These are phyloP conservation scores for Streptopelia turtur DNA, from an alignment of 2,797 vertebrate genomes.

Conservation along the genomic window DNA sequence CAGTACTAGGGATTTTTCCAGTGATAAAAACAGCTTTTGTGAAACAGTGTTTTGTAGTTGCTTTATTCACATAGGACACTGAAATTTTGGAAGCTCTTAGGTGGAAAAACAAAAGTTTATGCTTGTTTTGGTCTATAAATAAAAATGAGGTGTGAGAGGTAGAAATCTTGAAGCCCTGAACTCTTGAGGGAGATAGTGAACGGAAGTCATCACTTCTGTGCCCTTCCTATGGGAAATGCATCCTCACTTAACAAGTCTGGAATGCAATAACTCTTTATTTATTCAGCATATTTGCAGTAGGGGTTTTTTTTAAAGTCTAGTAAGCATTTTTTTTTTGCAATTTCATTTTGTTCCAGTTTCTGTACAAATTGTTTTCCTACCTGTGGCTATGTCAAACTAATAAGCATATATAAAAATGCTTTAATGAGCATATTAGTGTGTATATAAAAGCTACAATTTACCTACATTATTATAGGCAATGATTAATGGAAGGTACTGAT, in stretches of 20 bases:
- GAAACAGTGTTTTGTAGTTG: neutral
- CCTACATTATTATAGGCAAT: neutral
- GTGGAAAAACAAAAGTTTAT: neutral
- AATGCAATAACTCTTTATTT: neutral
- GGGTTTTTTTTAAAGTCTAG: neutral
- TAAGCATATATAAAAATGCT: neutral
- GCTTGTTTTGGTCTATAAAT: neutral
- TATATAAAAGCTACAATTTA: neutral
- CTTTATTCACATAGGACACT: neutral
- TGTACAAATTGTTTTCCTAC: neutral
- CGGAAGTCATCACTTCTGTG: neutral
- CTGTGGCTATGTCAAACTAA: neutral
- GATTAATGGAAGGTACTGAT: neutral
- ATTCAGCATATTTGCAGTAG: neutral
- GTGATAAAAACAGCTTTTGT: neutral
- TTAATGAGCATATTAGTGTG: neutral
- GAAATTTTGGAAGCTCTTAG: neutral
- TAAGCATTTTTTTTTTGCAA: neutral
- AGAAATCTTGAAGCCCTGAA: neutral
- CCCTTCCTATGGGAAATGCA: neutral
- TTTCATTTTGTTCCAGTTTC: neutral
- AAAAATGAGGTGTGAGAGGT: neutral
- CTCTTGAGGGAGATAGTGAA: neutral
- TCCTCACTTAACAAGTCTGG: neutral
- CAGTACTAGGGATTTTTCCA: neutral